These are phyloP conservation scores for Brachymystax lenok DNA, from an alignment of 2,797 vertebrate genomes.

Conservation along the genomic window DNA sequence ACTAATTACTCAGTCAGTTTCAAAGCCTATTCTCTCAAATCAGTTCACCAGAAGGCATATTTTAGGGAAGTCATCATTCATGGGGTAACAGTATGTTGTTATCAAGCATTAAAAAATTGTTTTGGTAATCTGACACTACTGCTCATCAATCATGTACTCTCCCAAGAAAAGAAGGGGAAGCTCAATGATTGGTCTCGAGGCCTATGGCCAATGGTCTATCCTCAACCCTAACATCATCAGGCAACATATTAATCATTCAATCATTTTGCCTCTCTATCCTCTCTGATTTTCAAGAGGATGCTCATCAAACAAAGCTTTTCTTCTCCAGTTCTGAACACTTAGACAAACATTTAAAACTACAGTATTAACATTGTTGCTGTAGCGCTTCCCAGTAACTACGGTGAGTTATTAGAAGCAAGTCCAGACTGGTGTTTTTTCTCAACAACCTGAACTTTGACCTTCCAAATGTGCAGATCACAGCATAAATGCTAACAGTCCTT, in stretches of 20 bases:
- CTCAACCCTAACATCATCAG: constrained; percentile 7
- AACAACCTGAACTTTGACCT: constrained; percentile 14
- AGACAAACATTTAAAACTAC: not conserved
- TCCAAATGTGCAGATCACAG: constrained; percentile 12
- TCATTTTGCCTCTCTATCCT: not conserved
- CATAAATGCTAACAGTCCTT: constrained; percentile 20
- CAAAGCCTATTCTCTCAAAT: not conserved
- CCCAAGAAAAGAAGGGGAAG: not conserved
- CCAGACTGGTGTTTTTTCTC: not conserved
- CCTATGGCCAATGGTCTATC: no score
- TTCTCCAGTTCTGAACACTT: not conserved
- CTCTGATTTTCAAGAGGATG: not conserved
- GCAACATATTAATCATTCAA: not conserved
- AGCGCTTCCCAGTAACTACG: not conserved
- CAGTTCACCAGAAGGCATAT: not conserved
- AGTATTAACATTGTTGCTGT: not conserved
- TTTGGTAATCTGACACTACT: no score
- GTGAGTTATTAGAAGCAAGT: not conserved
- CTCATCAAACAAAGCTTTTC: not conserved
- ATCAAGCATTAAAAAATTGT: not conserved
- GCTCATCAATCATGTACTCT: constrained; percentile 5
- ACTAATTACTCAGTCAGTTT: not conserved
- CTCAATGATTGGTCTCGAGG: not conserved
- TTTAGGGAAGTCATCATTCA: no score
- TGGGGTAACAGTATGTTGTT: not conserved